Evolutionary conservation across 1,140 invertebrate species (phyloP), one percentile per base, ranked within the genome.

Genomic region (Hyles euphorbiae): DNA sequence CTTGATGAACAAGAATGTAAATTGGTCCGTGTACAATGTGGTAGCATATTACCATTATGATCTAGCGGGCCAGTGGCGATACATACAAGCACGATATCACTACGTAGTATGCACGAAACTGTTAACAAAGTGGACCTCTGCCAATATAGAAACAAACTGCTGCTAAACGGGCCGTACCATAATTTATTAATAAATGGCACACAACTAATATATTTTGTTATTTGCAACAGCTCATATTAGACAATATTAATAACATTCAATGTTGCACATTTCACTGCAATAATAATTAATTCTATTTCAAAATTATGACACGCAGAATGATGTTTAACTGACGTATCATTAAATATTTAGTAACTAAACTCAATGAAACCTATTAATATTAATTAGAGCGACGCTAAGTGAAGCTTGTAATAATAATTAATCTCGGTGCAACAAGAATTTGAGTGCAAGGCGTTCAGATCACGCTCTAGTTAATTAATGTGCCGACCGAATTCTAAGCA

Each of bases 401-500:
- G 8, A 22, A 50, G 22, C 34, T 34, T 52, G 22, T 52, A 22
- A 34, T 34, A 52, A 62, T 47, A 63, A 74, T 74, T 70, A 74
- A 76, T 76, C 61, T 72, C 67, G 60, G 58, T 66, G 67, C 54
- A 65, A 60, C 53, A 60, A 67, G 70, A 70, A 68, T 60, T 67
- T 70, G 53, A 61, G 67, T 70, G 68, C 72, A 68, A 56, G 59
- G 36, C 61, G 56, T 58, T 64, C 70, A 51, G 59, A 61, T 62
- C 62, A 64, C 62, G 67, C 61, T 71, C 67, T 69, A 68, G 61
- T 67, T 79, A 72, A 77, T 74, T 74, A 74, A 81, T 64, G 58
- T 34, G 60, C 22, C 54, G 61, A 45, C 56, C 55, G 52, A 64
- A 61, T 48, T 48, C 6, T 22, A 5, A 40, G 8, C 36, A 40